Conservation (phyloP, 2,113 vertebrate species). For the Paraplagusia blochii region DNA sequence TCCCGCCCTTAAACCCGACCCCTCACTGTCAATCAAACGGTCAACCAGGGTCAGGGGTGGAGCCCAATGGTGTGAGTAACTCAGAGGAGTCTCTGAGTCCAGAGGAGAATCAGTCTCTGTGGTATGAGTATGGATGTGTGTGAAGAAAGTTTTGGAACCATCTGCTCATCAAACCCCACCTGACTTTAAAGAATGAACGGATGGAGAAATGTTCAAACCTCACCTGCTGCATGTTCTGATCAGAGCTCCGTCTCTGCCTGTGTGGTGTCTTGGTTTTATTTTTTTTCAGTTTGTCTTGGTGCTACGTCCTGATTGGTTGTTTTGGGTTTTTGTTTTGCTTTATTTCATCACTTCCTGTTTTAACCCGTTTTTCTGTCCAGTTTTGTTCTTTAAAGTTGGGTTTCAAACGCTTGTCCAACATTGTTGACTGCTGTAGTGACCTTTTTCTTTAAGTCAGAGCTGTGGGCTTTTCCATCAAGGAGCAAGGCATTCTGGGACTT, state of each 20-base stretch:
- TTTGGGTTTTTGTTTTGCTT: not conserved
- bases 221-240: constrained; percentile 59
- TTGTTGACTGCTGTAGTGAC: not conserved
- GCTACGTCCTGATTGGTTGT: constrained; percentile 20
- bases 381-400: constrained; percentile 23
- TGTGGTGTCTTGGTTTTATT: constrained; percentile 28
- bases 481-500: constrained; percentile 11
- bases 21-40: constrained; percentile 46
- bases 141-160: constrained; percentile 65
- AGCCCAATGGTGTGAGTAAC: constrained; percentile 40
- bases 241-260: constrained; percentile 30
- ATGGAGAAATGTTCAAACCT: constrained; percentile 5
- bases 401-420: constrained; percentile 22
- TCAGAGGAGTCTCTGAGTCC: constrained; percentile 77
- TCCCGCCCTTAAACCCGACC: constrained; percentile 36
- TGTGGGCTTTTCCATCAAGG: no score
- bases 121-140: constrained; percentile 98
- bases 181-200: constrained; percentile 9
- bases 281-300: constrained; percentile 40
- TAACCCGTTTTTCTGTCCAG: constrained; percentile 2
- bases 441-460: not conserved
- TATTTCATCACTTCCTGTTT: constrained; percentile 8
- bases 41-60: constrained; percentile 39
- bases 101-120: constrained; percentile 90
- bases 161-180: constrained; percentile 9